Base-by-base conservation (phyloP, 1,140 invertebrate genomes). In the Drosophila funebris region DNA sequence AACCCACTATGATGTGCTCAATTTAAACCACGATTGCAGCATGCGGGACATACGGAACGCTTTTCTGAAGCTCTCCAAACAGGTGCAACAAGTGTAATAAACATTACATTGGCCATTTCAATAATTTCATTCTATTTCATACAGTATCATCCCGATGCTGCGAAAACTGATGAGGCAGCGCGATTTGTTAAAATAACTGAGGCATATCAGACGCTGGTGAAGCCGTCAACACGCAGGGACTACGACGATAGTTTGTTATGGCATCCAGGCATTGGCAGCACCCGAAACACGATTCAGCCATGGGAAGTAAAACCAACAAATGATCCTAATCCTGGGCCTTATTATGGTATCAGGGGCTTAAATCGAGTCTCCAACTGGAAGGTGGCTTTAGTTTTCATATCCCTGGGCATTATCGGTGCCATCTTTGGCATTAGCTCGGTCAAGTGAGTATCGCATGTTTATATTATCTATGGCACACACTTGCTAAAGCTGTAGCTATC, bases 161-260 rank as follows among this genome's bases (percentile, higher is more conserved):
- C 77, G 16, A 92, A 92, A 44, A 93, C 93, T 58, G 92, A 93
- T 14, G 92, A 92, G 58, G 89, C 90, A 0, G 87, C 80, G 1
- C 60, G 78, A 0, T 95, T 95, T 92, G 92, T 95, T 0, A 92
- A 91, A 48, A 93, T 95, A 39, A 94, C 94, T 20, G 94, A 95
- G 87, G 95, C 95, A 1, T 95, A 95, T 75, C 93, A 92, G 61
- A 92, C 94, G 0, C 89, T 95, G 6, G 93, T 93, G 7, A 94
- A 95, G 71, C 92, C 93, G 0, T 77, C 92, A 4, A 91, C 82
- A n/a, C 91, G 94, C 33, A 90, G 91, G 1, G 89, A 92, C 14
- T 95, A 95, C 91, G 94, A 95, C 63, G 73, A 80, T 24, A 87
- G 78, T n/a, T 58, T 87, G 8, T 27, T 57, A n/a, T 85, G 84